Conservation (phyloP, 2,797 vertebrate species). For the Siniperca undulata region DNA sequence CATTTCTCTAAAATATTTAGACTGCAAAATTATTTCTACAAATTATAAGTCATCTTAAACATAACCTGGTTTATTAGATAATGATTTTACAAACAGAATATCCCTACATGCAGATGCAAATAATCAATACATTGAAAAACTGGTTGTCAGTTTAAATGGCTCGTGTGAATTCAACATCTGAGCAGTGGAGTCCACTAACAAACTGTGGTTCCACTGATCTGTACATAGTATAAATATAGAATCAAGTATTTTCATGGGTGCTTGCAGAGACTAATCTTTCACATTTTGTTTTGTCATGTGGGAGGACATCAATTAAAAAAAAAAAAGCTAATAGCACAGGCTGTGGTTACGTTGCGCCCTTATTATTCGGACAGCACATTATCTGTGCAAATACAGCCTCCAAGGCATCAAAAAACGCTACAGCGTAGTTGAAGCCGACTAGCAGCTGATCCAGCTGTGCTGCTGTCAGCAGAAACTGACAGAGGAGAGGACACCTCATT, state of each 20-base stretch:
- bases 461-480: neutral
- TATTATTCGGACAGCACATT: conserved; percentile 6
- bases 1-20: neutral
- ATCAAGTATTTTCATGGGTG: neutral
- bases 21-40: neutral
- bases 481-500: neutral
- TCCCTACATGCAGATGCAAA: neutral
- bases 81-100: neutral
- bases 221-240: neutral
- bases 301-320: neutral
- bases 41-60: neutral
- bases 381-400: neutral
- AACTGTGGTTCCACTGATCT: neutral
- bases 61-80: neutral
- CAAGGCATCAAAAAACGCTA: neutral
- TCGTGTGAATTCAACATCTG: neutral
- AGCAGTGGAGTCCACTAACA: neutral
- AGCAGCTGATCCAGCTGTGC: conserved; percentile 7
- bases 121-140: neutral
- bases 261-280: neutral
- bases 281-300: neutral
- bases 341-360: neutral
- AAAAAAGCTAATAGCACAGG: neutral
- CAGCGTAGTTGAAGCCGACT: neutral
- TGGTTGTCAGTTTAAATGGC: neutral